These are phyloP conservation scores for Polyommatus iphigenia DNA, from an alignment of 2,888 invertebrate species.

Conservation along the genomic window DNA sequence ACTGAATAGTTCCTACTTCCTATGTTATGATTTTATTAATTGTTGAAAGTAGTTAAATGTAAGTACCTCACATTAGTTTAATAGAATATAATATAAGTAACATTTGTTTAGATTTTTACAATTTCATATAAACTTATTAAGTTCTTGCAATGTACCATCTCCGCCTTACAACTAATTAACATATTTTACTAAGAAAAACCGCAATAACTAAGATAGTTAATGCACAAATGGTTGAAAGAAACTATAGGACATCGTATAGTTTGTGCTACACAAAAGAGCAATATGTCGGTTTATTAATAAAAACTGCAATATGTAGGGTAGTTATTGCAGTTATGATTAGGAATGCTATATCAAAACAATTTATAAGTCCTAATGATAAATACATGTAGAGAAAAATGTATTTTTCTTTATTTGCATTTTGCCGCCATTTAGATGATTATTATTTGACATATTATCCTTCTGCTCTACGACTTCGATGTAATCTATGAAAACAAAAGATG, in stretches of 20 bases:
- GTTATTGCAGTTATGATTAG: slow-evolving; percentile 34
- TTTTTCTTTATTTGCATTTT: too few species aligned
- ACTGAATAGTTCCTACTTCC: too few species aligned
- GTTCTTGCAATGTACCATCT: slow-evolving; percentile 34
- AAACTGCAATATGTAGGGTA: slow-evolving; percentile 31
- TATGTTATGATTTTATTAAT: too few species aligned
- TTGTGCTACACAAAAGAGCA: slow-evolving; percentile 32
- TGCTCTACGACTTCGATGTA: too few species aligned
- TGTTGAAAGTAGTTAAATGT: too few species aligned
- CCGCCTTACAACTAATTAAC: slow-evolving; percentile 32
- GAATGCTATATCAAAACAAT: slow-evolving; percentile 29
- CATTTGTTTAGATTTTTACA: too few species aligned
- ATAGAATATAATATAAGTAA: too few species aligned
- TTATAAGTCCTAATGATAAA: slow-evolving; percentile 30
- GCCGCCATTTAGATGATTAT: too few species aligned
- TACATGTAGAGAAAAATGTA: too few species aligned
- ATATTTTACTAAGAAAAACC: slow-evolving; percentile 31
- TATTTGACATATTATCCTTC: too few species aligned
- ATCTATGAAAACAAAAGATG: too few species aligned
- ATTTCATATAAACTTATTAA: slow-evolving; percentile 29
- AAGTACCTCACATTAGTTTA: too few species aligned
- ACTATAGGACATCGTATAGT: slow-evolving; percentile 31
- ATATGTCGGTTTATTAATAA: slow-evolving; percentile 30
- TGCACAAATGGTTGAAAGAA: slow-evolving; percentile 31
- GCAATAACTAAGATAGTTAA: slow-evolving; percentile 32